Conservation (phyloP, 2,888 invertebrate species). For the Xylocampa areola region DNA sequence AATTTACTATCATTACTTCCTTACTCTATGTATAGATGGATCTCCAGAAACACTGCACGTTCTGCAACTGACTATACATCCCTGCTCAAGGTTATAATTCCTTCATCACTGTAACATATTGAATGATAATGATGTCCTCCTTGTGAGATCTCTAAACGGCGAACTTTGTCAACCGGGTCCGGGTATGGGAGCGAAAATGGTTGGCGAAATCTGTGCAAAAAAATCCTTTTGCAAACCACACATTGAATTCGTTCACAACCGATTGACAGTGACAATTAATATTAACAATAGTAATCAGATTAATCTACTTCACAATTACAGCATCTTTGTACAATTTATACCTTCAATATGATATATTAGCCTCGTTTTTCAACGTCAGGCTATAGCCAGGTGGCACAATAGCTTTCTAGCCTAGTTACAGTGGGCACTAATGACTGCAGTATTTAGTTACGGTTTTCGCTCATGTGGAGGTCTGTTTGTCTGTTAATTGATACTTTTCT, state of each 20-base stretch:
- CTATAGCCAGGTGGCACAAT: conserved; percentile 45
- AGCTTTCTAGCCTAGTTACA: conserved; percentile 58
- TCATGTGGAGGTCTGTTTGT: conserved; percentile 41
- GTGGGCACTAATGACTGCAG: conserved; percentile 42
- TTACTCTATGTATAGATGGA: no score
- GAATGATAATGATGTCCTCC: no score
- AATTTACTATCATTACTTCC: no score
- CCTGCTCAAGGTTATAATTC: no score
- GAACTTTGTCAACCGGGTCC: no score
- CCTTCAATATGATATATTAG: conserved; percentile 26
- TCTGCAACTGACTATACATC: no score
- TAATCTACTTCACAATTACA: conserved; percentile 23
- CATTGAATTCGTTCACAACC: background rate
- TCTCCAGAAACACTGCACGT: no score
- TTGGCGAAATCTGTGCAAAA: no score
- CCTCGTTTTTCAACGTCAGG: conserved; percentile 31
- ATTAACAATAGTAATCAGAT: conserved; percentile 26
- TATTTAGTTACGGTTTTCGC: conserved; percentile 44
- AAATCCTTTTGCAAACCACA: background rate
- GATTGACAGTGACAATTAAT: conserved; percentile 8
- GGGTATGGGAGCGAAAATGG: no score
- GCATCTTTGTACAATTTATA: conserved; percentile 22
- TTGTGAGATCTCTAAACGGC: no score
- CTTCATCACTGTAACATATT: no score
- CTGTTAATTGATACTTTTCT: conserved; percentile 63